Evolutionary conservation across 2,888 invertebrate species (phyloP), one percentile per base, ranked within the genome.

Genomic region (Incurvaria masculella): DNA sequence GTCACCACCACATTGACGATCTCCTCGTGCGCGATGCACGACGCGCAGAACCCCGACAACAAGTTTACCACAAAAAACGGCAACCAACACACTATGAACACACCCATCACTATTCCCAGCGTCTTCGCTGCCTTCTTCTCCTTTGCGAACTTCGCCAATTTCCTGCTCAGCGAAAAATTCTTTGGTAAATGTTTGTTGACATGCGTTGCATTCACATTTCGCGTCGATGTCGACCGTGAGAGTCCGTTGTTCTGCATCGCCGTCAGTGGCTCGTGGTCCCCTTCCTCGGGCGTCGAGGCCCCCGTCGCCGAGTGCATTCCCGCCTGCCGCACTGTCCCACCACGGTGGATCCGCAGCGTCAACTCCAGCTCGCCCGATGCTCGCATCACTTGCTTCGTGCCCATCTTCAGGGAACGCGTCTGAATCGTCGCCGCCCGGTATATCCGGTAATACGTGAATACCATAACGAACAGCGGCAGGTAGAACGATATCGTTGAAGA

Each of bases 41-140:
- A 84, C 52, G 87, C 82, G 70, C 94, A 93, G 64, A 97, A 89
- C 17, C 95, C 97, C 42, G 92, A 91, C 61, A 96, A 75, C 48
- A 97, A 80, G 72, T 97, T 97, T 56, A 94, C 92, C 54, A 97
- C 93, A 69, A 97, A 97, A 75, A 97, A 97, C 52, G 97, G 97
- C 59, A 97, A 81, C 97, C 97, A 97, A 69, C 97, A 97, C 57
- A 96, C 86, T 63, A 97, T 95, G 68, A 97, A 97, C 55, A 94
- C 94, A 49, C 96, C 96, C 89, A 97, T 95, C 59, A 97, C 96
- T 64, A 97, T 96, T 44, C 96, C 97, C 56, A 97, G 75, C 8
- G 97, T 97, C 72, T 97, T 97, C 4, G 97, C 97, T 8, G 97
- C 97, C 68, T 97, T 97, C 69, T 96, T 95, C 69, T 97, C 97